Base-by-base conservation (phyloP, 2,888 invertebrate genomes). In the Tineola bisselliella region DNA sequence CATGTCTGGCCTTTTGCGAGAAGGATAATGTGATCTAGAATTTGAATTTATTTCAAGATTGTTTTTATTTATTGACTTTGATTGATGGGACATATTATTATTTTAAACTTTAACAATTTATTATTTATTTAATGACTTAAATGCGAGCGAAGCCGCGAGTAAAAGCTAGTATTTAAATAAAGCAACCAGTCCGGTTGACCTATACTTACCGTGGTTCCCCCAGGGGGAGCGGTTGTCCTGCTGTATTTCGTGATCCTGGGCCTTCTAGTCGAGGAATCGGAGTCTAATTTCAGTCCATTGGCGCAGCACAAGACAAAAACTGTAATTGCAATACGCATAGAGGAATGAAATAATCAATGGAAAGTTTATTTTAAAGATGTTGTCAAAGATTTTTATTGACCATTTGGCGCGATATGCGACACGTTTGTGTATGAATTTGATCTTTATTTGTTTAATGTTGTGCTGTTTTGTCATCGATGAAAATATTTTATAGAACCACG, bases 201-300 rank as follows among this genome's bases (percentile, higher is more conserved):
- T 11, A 44, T 44, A 67, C 77, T 77, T 64, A 87, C 87, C 73
- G 84, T 83, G 1, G 84, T 77, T 1, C 76, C 86, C 0, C 84
- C 86, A 5, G 87, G 87, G 10, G 80, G 74, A 1, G 72, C 64
- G 2, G 87, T 87, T 0, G 86, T 90, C 67, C 90, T 89, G 73
- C 90, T 91, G 68, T 90, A 90, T 75, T 91, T 91, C 56, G 91
- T 90, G 64, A 90, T 87, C 69, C 91, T 86, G 30, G 92, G 91
- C 70, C 89, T 90, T 66, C 89, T 80, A 8, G 90, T 90, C 25
- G 90, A 89, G 52, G 89, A 88, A 70, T 89, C 87, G 64, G 87
- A 89, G 70, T 89, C 88, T n/a, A 90, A 71, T 75, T 90, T 89
- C 19, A 90, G 73, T 62, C 84, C 71, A 65, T 82, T 76, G 67